Evolutionary conservation across 2,797 vertebrate genomes (phyloP), one percentile per base, ranked within the genome.

Genomic region (Lemur catta): DNA sequence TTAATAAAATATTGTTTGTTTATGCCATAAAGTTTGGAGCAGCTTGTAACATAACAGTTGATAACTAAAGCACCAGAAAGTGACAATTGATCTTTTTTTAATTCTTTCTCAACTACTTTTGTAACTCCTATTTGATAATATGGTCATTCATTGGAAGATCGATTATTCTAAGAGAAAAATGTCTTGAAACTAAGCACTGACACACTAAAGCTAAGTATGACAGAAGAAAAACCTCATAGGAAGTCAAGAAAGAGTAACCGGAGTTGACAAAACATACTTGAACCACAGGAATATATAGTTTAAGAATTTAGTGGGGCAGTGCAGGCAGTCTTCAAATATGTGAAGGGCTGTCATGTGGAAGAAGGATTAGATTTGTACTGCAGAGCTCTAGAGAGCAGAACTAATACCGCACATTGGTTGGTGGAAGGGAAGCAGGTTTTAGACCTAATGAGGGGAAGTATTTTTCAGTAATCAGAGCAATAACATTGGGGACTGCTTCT

Each of bases 321-420:
- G 43, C 28, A 88, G 84, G 87, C 92, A 94, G 87, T 81, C 96
- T 96, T 96, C 96, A 81, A 87, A 88, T 88, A 94, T 59, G 43
- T 85, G 93, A 87, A 90, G 72, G 43, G 86, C 90, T 95, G 87
- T 94, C 96, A 94, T 93, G 92, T 92, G 92, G 94, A 97, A 96
- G 96, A 94, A 69, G 84, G 96, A 96, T 94, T 96, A 96, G 52
- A 88, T 89, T 52, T 55, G 67, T 79, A 87, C 63, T 57, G n/a
- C 13, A 57, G 79, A 87, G n/a, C 84, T 89, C 80, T 69, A 14
- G 41, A 74, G 87, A 97, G 95, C 95, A 96, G 92, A 96, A 94
- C 79, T 96, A 97, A 97, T 96, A 74, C 72, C 43, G 94, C 33
- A 82, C 61, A 55, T 74, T 24, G 48, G 79, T 91, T 88, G 86